A percentile compares a stretch with the other conserved stretches of the same genome.
Evolutionary conservation across 2,888 invertebrate species (phyloP).

Genomic region (Sycophila texana): DNA sequence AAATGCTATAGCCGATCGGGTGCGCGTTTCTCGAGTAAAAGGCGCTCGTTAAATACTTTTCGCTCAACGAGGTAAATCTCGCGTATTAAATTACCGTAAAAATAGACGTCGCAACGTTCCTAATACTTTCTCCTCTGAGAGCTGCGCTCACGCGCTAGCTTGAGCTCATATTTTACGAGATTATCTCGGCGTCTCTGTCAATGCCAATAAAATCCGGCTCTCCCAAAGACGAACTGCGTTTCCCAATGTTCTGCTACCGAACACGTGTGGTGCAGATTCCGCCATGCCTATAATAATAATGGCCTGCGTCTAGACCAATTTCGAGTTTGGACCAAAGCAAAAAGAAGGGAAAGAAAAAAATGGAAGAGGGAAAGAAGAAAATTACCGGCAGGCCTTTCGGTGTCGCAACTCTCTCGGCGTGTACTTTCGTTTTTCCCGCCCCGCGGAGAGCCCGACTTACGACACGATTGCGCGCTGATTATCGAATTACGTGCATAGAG

Average conservation of each 20-base stretch:
- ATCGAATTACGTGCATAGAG: conserved; percentile 57
- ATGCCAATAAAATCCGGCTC: neutral
- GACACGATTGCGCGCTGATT: conserved; percentile 60
- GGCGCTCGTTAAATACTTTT: no score
- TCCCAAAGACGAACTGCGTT: neutral
- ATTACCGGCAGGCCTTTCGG: neutral
- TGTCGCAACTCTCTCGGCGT: conserved; percentile 2
- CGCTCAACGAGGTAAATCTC: no score
- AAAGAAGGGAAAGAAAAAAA: neutral
- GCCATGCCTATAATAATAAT: no score
- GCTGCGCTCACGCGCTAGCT: neutral
- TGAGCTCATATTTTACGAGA: neutral
- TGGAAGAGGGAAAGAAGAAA: neutral
- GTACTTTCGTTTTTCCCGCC: conserved; percentile 55
- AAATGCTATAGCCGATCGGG: no score
- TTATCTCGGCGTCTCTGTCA: neutral
- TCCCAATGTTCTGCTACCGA: neutral
- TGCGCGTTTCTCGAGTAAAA: no score
- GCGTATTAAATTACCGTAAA: no score
- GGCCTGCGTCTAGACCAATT: no score
- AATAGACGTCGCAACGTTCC: no score
- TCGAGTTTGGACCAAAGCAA: neutral
- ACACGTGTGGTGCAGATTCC: neutral
- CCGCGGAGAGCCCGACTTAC: conserved; percentile 41
- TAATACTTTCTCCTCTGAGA: no score